A percentile compares a stretch with the other conserved stretches of the same genome.
These are phyloP conservation scores for Pangasius djambal DNA, from an alignment of 2,797 vertebrate species.

Conservation along the genomic window DNA sequence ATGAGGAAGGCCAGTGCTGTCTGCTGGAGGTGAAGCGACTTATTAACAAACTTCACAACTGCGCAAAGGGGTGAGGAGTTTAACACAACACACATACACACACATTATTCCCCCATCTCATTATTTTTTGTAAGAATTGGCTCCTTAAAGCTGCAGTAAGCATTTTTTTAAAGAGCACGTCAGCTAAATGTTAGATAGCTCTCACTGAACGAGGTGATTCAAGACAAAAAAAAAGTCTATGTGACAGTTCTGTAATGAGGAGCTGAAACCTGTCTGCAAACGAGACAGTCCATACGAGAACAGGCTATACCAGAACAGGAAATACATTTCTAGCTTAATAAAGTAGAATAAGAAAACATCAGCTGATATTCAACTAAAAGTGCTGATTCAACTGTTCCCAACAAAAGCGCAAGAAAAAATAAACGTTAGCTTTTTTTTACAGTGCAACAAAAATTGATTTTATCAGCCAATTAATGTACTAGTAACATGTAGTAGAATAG, in stretches of 20 bases:
- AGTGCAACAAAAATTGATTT: not conserved
- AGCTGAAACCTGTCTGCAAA: not conserved
- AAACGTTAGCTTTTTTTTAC: not conserved
- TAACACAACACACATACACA: not conserved
- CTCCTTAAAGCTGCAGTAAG: not conserved
- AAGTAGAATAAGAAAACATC: not conserved
- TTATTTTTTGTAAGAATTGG: not conserved
- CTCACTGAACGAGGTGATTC: not conserved
- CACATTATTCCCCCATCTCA: not conserved
- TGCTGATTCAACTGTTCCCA: not conserved
- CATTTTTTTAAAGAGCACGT: not conserved
- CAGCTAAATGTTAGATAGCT: not conserved
- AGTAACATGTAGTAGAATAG: not conserved
- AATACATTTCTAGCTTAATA: not conserved
- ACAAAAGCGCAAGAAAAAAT: not conserved
- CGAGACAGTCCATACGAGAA: not conserved
- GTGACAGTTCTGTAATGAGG: not conserved
- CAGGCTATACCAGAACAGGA: not conserved
- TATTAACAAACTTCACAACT: conserved; percentile 58
- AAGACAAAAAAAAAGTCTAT: not conserved
- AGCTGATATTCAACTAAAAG: not conserved
- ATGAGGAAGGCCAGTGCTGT: conserved; percentile 59
- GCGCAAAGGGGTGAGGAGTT: conserved; percentile 66
- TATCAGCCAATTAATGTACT: not conserved
- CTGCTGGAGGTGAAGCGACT: conserved; percentile 65